Conservation (phyloP, 1,140 invertebrate species). For the Achatina immaculata region DNA sequence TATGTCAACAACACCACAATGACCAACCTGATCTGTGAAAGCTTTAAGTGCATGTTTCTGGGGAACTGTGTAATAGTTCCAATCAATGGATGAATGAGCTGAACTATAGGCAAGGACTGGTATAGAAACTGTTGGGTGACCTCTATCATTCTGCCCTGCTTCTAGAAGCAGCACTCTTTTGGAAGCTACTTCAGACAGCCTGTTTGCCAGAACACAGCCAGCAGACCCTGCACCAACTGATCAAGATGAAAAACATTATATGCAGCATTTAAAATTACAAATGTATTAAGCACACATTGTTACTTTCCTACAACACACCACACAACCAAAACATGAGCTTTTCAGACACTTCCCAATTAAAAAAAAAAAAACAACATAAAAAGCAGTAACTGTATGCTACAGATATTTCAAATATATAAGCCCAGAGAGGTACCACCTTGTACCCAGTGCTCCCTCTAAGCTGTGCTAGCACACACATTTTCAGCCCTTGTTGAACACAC, state of each 20-base stretch:
- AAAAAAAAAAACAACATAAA: too few relatives aligned
- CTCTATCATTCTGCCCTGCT: constrained; percentile 71
- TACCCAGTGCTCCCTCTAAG: too few relatives aligned
- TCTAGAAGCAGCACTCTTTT: constrained; percentile 39
- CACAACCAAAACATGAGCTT: neutral
- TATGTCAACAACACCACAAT: neutral
- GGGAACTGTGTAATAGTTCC: constrained; percentile 92
- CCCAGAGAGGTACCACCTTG: too few relatives aligned
- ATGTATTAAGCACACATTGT: neutral
- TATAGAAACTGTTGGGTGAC: constrained; percentile 74
- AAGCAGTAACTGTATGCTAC: too few relatives aligned
- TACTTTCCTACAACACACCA: neutral
- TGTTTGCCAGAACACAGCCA: constrained; percentile 44
- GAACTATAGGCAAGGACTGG: constrained; percentile 47
- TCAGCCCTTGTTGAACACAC: too few relatives aligned
- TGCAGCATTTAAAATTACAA: neutral
- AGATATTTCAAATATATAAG: too few relatives aligned
- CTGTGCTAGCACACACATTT: too few relatives aligned
- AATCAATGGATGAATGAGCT: constrained; percentile 77
- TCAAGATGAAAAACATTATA: neutral
- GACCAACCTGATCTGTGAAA: constrained; percentile 72
- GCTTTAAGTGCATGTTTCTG: constrained; percentile 86
- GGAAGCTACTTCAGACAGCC: constrained; percentile 33
- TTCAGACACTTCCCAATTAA: neutral
- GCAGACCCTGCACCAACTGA: constrained; percentile 42